Evolutionary conservation across 2,113 vertebrate species (phyloP).

Genomic region (Ceyx cyanopectus): DNA sequence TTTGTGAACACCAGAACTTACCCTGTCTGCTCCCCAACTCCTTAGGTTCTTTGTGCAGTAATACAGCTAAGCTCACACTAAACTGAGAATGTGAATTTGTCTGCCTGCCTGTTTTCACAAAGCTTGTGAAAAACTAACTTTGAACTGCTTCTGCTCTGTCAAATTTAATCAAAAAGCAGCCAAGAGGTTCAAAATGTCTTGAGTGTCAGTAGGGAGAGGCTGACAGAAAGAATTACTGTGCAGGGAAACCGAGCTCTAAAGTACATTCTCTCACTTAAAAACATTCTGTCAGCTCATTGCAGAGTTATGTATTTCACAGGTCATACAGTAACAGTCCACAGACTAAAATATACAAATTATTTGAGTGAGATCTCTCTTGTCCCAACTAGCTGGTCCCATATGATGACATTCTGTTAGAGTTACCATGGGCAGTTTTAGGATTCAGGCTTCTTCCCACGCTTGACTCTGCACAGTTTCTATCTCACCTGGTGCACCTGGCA

Average conservation of each 20-base stretch:
- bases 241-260: not conserved
- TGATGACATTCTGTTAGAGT: not conserved
- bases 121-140: slow-evolving; percentile 10
- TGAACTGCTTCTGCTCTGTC: slow-evolving; percentile 35
- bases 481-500: not conserved
- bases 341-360: not conserved
- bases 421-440: not conserved
- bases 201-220: not conserved
- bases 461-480: not conserved
- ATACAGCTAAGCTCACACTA: not conserved
- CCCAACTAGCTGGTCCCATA: not conserved
- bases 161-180: slow-evolving; percentile 7
- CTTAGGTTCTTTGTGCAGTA: not conserved
- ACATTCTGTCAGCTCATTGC: not conserved
- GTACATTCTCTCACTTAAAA: not conserved
- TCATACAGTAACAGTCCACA: not conserved
- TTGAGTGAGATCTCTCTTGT: not conserved
- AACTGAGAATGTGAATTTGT: not conserved
- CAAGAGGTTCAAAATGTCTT: slow-evolving; percentile 1
- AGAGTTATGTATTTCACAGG: not conserved
- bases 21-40: not conserved
- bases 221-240: slow-evolving; percentile 39
- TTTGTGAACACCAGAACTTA: not conserved
- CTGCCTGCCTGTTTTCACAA: not conserved
- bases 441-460: not conserved